phyloP scores from a whole-genome alignment of 2,888 invertebrate genomes.

The Eristalinus aeneus region DNA sequence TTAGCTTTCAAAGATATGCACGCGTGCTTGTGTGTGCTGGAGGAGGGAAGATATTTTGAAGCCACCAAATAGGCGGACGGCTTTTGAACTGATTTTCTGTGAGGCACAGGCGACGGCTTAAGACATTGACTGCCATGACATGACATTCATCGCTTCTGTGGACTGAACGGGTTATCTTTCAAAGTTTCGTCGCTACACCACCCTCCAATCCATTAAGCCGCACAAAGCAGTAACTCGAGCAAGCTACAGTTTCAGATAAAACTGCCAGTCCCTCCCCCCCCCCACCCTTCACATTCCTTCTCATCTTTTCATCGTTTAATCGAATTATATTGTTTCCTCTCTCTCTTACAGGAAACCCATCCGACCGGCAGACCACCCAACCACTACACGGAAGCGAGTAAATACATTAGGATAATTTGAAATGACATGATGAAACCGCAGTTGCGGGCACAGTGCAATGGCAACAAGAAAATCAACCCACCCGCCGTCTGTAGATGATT shows the following conservation, averaged over 20 bases:
- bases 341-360: background rate
- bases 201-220: background rate
- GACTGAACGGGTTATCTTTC: background rate
- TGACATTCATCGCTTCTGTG: too few relatives aligned
- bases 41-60: background rate
- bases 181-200: background rate
- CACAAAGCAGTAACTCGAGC: background rate
- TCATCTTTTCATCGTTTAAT: constrained; percentile 30
- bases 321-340: constrained; percentile 60
- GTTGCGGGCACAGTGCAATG: constrained; percentile 26
- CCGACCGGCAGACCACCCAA: constrained; percentile 7
- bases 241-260: background rate
- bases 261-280: background rate
- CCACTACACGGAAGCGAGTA: constrained; percentile 49
- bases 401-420: constrained; percentile 68
- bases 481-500: background rate
- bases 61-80: background rate
- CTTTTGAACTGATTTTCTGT: background rate
- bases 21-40: background rate
- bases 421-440: constrained; percentile 48
- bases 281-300: background rate
- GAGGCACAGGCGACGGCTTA: too few relatives aligned
- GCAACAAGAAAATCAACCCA: background rate
- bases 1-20: background rate
- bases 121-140: too few relatives aligned